phyloP scores from a whole-genome alignment of 2,113 vertebrate genomes.

The Pangasianodon hypophthalmus region DNA sequence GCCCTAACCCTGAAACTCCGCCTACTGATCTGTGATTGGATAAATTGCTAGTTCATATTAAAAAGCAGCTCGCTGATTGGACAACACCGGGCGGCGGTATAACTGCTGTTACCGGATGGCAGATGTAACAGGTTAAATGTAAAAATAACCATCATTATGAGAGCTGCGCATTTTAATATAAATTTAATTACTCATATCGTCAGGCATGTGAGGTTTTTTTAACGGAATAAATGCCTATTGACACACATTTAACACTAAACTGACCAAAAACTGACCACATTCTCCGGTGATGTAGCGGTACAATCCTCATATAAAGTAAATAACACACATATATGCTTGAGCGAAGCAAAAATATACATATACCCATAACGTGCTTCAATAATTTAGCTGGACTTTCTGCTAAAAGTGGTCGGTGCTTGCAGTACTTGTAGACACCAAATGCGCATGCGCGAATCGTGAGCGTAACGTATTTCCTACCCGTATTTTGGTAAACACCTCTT shows the following conservation, averaged over 20 bases:
- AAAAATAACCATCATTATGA: not conserved
- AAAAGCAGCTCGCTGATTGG: not conserved
- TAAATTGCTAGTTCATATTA: not conserved
- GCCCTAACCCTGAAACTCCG: too few relatives aligned
- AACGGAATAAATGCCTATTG: not conserved
- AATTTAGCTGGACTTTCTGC: not conserved
- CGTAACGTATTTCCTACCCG: not conserved
- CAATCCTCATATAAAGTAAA: not conserved
- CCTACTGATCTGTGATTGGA: not conserved
- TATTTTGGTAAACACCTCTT: not conserved
- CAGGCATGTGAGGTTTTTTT: not conserved
- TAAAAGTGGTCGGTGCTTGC: not conserved
- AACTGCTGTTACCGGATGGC: not conserved
- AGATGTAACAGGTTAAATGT: not conserved
- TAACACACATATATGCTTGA: not conserved
- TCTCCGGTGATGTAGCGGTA: not conserved
- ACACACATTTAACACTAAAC: not conserved
- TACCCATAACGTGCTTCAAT: not conserved
- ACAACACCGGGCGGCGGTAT: not conserved
- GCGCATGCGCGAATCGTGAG: not conserved
- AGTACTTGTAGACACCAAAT: not conserved
- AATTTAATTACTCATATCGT: not conserved
- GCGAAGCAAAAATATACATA: not conserved
- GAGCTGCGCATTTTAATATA: not conserved
- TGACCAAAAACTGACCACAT: not conserved